Percentiles rank a stretch among this genome's conserved stretches.
phyloP scores from a whole-genome alignment of 2,797 vertebrate species.

The Leptodactylus fallax region DNA sequence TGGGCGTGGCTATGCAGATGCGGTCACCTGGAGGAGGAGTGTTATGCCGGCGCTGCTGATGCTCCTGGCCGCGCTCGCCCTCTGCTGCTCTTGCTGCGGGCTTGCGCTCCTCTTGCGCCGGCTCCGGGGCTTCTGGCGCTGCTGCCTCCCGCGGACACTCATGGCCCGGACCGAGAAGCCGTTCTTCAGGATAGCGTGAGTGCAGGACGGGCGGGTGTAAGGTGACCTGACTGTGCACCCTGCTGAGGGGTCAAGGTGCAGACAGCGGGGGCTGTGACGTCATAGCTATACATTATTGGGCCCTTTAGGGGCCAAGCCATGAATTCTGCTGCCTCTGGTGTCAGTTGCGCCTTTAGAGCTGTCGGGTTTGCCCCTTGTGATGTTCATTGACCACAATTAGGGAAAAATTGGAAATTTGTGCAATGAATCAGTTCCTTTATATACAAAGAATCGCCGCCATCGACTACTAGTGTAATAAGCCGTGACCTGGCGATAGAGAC shows the following conservation, averaged over 20 bases:
- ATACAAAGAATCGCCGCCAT: no score
- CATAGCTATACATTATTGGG: no score
- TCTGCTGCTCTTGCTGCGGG: conserved; percentile 21
- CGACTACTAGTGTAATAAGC: no score
- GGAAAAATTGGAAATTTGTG: no score
- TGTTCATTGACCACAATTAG: no score
- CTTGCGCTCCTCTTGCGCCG: conserved; percentile 41
- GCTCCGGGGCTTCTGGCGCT: conserved; percentile 61
- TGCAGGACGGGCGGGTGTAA: conserved; percentile 58
- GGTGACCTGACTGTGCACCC: neutral
- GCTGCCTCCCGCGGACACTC: conserved; percentile 63
- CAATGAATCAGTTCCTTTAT: no score
- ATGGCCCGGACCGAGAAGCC: conserved; percentile 91
- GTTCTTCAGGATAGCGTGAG: conserved; percentile 93
- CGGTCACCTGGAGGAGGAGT: conserved; percentile 36
- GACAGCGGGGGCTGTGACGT: no score
- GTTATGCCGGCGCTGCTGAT: conserved; percentile 34
- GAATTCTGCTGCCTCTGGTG: no score
- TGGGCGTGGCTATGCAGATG: conserved; percentile 24
- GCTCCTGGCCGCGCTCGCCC: neutral
- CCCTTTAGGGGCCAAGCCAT: no score
- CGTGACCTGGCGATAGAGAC: no score
- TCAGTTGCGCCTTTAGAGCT: no score
- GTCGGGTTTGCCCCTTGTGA: no score
- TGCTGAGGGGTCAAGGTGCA: neutral